A percentile compares a stretch with the other conserved stretches of the same genome.
phyloP scores from a whole-genome alignment of 2,888 invertebrate species.

The Drosophila anomalata region DNA sequence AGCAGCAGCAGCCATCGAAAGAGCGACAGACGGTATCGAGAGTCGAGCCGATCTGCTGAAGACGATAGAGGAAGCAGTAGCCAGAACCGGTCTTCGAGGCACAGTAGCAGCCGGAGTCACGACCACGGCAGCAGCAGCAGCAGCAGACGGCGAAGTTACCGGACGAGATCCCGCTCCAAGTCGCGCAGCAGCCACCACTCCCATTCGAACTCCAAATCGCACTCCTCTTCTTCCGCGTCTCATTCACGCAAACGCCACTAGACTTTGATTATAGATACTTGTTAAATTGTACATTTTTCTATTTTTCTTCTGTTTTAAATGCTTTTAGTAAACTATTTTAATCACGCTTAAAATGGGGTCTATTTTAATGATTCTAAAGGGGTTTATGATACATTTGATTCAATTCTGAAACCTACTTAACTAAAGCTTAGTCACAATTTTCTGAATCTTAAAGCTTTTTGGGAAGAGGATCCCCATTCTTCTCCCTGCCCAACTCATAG shows the following conservation, averaged over 20 bases:
- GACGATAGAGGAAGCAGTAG: constrained; percentile 47
- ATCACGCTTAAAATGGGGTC: not conserved
- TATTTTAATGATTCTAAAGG: no score
- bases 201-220: constrained; percentile 50
- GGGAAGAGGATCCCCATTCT: constrained; percentile 46
- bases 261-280: constrained; percentile 10
- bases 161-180: constrained; percentile 77
- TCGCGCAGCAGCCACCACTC: constrained; percentile 74
- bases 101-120: constrained; percentile 51
- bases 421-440: no score
- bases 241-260: constrained; percentile 66
- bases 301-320: constrained; percentile 18
- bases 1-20: constrained; percentile 25
- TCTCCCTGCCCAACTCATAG: constrained; percentile 52
- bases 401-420: no score
- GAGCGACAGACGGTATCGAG: constrained; percentile 47
- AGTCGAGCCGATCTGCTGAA: constrained; percentile 73
- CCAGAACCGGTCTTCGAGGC: constrained; percentile 54
- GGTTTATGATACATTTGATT: no score
- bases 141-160: constrained; percentile 50
- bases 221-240: constrained; percentile 61
- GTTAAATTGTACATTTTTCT: constrained; percentile 23
- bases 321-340: constrained; percentile 19
- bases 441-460: no score
- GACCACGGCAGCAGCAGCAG: constrained; percentile 49